These are phyloP conservation scores for Tympanoctomys barrerae DNA, from an alignment of 2,797 vertebrate species.

Conservation along the genomic window DNA sequence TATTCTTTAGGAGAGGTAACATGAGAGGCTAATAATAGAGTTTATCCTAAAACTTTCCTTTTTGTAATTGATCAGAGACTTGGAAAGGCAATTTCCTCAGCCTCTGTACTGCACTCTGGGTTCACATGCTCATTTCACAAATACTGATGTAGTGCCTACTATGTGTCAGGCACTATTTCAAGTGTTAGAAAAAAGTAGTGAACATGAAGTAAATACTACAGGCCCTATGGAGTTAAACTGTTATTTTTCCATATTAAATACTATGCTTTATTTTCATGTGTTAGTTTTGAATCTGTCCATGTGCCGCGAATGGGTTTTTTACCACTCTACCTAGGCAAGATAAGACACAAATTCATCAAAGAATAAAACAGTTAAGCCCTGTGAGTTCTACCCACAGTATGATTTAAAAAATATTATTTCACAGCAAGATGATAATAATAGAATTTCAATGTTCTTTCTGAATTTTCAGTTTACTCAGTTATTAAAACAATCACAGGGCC, in stretches of 20 bases:
- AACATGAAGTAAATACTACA: not conserved
- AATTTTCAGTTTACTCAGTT: not conserved
- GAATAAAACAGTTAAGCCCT: not conserved
- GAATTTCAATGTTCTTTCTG: not conserved
- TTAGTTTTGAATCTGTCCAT: not conserved
- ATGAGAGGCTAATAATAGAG: not conserved
- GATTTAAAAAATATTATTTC: not conserved
- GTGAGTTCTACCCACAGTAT: not conserved
- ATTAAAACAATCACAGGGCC: not conserved
- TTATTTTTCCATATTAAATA: not conserved
- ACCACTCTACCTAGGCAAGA: not conserved
- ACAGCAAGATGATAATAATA: not conserved
- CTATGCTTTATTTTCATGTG: not conserved
- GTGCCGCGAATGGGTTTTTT: not conserved
- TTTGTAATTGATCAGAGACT: not conserved
- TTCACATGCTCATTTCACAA: not conserved
- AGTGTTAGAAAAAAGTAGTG: not conserved
- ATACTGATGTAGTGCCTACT: not conserved
- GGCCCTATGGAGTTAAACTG: not conserved
- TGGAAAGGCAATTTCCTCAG: not conserved
- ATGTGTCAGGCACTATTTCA: not conserved
- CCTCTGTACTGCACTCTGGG: not conserved
- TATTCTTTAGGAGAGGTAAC: not conserved
- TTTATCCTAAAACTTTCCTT: not conserved
- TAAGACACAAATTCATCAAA: not conserved